Base-by-base conservation (phyloP, 1,140 invertebrate genomes). In the Coptotermes formosanus region DNA sequence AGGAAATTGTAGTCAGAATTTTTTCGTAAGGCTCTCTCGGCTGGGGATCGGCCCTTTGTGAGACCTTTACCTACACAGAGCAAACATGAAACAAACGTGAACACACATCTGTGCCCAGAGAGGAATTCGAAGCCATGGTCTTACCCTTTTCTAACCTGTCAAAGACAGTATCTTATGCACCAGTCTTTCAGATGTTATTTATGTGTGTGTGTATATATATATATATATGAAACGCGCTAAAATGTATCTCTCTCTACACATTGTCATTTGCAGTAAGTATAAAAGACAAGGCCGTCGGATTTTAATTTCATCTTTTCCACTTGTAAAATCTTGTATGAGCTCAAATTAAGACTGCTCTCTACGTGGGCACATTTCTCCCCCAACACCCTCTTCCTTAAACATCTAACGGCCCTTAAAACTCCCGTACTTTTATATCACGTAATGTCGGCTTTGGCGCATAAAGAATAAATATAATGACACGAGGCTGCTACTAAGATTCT, bases 241-340 rank as follows among this genome's bases (percentile, higher is more conserved):
- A 64, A 75, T 30, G 25, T 75, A 30, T 75, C 14, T 38, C 38
- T 38, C 38, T 6, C 7, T 30, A 30, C 25, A 8, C 64, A n/a
- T n/a, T 75, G 8, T 30, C n/a, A 75, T 30, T 25, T 30, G 64
- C 16, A 25, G 30, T 30, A 12, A 75, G 14, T 19, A 55, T 55
- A 30, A 30, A 30, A 75, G 25, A 30, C 9, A 75, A 75, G 25
- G 25, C 8, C 25, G 64, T 30, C n/a, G 64, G 64, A 75, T 75
- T 75, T 75, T 75, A 75, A 75, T 75, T 75, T 75, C n/a, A 75
- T 75, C 64, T 75, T 75, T 75, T 75, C 64, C 64, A 75, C 64
- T 75, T 75, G 64, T 75, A 30, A 75, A 75, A 75, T 25, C 64
- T 75, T 75, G 25, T 75, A 30, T 75, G 64, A 16, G 64, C 25